Evolutionary conservation across 2,888 invertebrate genomes (phyloP).

Genomic region (Noctuana brunneofusca): DNA sequence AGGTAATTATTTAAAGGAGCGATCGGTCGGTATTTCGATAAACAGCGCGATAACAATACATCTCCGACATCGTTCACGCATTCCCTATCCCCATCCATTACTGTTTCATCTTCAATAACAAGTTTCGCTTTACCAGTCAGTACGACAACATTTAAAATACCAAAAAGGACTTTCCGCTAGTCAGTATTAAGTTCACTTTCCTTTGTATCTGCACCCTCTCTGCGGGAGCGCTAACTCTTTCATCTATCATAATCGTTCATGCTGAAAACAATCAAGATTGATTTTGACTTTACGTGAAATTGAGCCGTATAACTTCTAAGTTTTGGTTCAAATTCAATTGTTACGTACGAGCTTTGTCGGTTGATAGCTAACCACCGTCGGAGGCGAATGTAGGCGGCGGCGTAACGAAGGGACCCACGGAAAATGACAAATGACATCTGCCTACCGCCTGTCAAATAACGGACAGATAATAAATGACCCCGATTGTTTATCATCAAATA

Average conservation of each 20-base stretch:
- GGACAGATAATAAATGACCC: slow-evolving; percentile 86
- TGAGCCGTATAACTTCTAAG: slow-evolving; percentile 43
- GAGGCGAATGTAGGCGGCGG: slow-evolving; percentile 75
- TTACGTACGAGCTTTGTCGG: slow-evolving; percentile 57
- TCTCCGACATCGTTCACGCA: slow-evolving; percentile 81
- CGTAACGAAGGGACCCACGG: slow-evolving; percentile 83
- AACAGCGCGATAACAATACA: slow-evolving; percentile 81
- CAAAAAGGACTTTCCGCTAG: slow-evolving; percentile 56
- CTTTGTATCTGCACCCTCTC: slow-evolving; percentile 55
- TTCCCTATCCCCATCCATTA: slow-evolving; percentile 81
- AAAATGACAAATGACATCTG: slow-evolving; percentile 88
- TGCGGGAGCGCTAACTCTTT: slow-evolving; percentile 82
- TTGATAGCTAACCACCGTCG: slow-evolving; percentile 77
- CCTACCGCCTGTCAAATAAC: slow-evolving; percentile 86
- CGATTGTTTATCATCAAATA: slow-evolving; percentile 85
- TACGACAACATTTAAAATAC: slow-evolving; percentile 42
- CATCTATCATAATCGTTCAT: slow-evolving; percentile 84
- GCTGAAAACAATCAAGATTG: slow-evolving; percentile 83
- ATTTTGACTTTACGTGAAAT: slow-evolving; percentile 55
- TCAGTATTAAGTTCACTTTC: slow-evolving; percentile 54
- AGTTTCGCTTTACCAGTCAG: slow-evolving; percentile 66
- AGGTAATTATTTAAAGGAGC: slow-evolving; percentile 80
- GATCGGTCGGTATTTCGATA: slow-evolving; percentile 78
- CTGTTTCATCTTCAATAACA: slow-evolving; percentile 81
- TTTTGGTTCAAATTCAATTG: slow-evolving; percentile 51